Conservation (phyloP, 2,888 invertebrate species). For the Galeruca laticollis region DNA sequence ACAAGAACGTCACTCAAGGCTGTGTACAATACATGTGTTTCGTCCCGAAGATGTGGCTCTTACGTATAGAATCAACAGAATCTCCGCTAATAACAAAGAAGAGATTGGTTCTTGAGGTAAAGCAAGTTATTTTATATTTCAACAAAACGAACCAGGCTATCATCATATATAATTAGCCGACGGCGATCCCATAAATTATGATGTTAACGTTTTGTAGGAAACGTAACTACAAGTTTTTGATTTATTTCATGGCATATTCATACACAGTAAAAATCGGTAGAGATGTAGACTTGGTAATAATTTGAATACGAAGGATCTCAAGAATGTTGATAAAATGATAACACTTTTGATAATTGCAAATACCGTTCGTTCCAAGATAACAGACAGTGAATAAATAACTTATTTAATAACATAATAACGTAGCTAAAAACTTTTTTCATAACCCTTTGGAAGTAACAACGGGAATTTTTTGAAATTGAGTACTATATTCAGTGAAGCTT, state of each 20-base stretch:
- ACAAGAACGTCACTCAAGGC: slow-evolving; percentile 15
- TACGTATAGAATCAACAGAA: slow-evolving; percentile 50
- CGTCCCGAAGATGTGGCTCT: slow-evolving; percentile 21
- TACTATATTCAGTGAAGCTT: too few relatives aligned
- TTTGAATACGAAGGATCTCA: not conserved
- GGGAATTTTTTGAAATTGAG: too few relatives aligned
- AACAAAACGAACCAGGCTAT: slow-evolving; percentile 64
- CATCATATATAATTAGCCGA: slow-evolving; percentile 66
- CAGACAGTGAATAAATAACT: too few relatives aligned
- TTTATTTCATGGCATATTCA: slow-evolving; percentile 58
- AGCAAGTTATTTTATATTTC: slow-evolving; percentile 66
- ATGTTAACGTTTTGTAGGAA: slow-evolving; percentile 66
- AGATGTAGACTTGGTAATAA: slow-evolving; percentile 26
- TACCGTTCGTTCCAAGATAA: not conserved
- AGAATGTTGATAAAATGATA: not conserved
- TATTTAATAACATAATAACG: too few relatives aligned
- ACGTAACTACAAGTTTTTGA: slow-evolving; percentile 59
- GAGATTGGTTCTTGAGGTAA: slow-evolving; percentile 57
- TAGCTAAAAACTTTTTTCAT: too few relatives aligned
- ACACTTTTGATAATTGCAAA: too few relatives aligned
- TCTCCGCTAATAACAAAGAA: slow-evolving; percentile 63
- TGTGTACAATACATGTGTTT: slow-evolving; percentile 24
- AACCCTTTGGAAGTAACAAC: too few relatives aligned
- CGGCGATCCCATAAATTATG: slow-evolving; percentile 66
- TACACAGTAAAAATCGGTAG: slow-evolving; percentile 28